Evolutionary conservation across 2,113 vertebrate genomes (phyloP).

Genomic region (Fulmarus glacialis): DNA sequence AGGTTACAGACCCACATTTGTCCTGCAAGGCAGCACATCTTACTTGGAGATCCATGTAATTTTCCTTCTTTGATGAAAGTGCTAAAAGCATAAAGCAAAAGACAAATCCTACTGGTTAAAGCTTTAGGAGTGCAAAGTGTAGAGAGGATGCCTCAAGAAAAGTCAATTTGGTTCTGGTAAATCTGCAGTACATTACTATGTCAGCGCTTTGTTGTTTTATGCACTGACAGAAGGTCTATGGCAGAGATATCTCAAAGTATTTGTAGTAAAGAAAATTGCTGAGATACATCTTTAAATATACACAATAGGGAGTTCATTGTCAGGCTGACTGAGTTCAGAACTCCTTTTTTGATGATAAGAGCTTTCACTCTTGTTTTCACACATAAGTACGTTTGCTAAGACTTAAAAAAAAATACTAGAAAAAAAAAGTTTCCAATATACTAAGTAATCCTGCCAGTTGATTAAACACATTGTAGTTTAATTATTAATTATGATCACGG

Average conservation of each 20-base stretch:
- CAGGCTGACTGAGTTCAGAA: background rate
- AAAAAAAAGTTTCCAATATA: background rate
- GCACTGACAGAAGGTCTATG: background rate
- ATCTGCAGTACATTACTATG: background rate
- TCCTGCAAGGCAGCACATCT: background rate
- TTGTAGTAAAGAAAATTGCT: background rate
- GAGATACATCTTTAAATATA: background rate
- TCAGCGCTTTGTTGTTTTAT: background rate
- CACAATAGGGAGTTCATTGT: background rate
- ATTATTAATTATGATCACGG: background rate
- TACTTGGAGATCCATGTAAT: background rate
- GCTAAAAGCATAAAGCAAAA: background rate
- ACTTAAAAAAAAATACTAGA: background rate
- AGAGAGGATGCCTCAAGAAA: background rate
- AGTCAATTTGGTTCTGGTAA: background rate
- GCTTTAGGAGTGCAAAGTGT: background rate
- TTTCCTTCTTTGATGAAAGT: background rate
- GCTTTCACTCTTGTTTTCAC: background rate
- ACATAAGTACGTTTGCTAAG: background rate
- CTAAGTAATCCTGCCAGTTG: background rate
- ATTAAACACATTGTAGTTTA: background rate
- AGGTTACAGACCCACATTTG: background rate
- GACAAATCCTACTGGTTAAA: background rate
- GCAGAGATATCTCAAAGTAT: background rate
- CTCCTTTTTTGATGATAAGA: background rate